These are phyloP conservation scores for Apogon hyalosoma DNA, from an alignment of 2,797 vertebrate species.

Conservation along the genomic window DNA sequence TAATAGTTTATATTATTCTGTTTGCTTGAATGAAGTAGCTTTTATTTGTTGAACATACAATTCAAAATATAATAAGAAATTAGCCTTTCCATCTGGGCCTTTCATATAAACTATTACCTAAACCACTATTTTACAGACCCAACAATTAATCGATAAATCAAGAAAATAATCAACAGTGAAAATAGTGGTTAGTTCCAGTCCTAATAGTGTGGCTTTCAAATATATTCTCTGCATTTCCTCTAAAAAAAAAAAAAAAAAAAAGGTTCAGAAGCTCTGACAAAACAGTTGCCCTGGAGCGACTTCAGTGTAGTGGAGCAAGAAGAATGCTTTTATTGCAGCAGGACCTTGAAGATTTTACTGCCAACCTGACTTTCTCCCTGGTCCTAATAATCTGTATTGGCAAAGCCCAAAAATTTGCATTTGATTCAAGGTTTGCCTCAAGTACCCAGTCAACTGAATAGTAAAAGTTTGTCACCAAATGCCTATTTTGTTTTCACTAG, in stretches of 20 bases:
- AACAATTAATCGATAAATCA: too few relatives aligned
- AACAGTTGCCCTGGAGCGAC: conserved; percentile 12
- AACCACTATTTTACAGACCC: too few relatives aligned
- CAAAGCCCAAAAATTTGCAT: conserved; percentile 7
- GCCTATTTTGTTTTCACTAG: conserved; percentile 7
- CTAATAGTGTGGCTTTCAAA: background rate
- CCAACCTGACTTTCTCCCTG: background rate
- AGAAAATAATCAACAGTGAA: too few relatives aligned
- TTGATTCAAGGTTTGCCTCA: conserved; percentile 2
- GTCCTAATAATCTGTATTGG: background rate
- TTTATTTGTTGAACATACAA: too few relatives aligned
- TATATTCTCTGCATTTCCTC: background rate
- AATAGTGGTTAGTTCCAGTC: too few relatives aligned
- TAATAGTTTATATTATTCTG: too few relatives aligned
- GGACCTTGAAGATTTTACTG: conserved; percentile 1
- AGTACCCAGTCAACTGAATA: background rate
- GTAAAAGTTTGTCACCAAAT: background rate
- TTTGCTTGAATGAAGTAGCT: too few relatives aligned
- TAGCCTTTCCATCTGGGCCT: too few relatives aligned
- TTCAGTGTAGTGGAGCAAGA: conserved; percentile 4
- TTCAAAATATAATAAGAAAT: too few relatives aligned
- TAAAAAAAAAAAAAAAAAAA: too few relatives aligned
- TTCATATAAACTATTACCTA: too few relatives aligned
- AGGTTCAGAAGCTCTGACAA: background rate
- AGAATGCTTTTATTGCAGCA: conserved; percentile 15